A percentile compares a stretch with the other conserved stretches of the same genome.
phyloP scores from a whole-genome alignment of 2,113 vertebrate genomes.

The Coracopsis vasa region DNA sequence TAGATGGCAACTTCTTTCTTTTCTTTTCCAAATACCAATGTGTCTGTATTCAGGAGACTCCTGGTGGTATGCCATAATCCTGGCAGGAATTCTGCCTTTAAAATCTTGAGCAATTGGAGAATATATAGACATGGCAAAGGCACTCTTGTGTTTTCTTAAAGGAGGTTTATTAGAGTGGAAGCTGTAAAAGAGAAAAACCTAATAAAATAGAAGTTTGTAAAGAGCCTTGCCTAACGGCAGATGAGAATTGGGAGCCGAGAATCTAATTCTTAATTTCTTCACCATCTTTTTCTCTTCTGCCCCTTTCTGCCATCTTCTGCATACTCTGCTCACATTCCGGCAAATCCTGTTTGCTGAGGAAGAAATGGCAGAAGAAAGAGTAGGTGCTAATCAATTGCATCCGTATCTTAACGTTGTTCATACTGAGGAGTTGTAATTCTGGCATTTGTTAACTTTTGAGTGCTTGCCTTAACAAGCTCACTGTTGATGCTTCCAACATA shows the following conservation, averaged over 20 bases:
- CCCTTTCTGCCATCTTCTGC: neutral
- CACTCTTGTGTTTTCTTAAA: neutral
- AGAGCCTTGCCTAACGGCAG: neutral
- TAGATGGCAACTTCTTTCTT: neutral
- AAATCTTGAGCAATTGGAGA: neutral
- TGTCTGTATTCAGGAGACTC: neutral
- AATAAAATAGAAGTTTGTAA: neutral
- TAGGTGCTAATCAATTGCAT: neutral
- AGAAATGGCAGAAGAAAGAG: neutral
- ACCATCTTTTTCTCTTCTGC: neutral
- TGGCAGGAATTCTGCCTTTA: neutral
- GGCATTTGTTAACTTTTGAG: neutral
- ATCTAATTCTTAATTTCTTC: neutral
- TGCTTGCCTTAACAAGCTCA: neutral
- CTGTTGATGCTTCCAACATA: neutral
- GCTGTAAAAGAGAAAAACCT: neutral
- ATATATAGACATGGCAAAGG: neutral
- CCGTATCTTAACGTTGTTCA: neutral
- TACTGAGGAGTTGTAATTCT: neutral
- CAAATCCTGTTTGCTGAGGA: neutral
- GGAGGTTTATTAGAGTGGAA: neutral
- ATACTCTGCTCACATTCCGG: neutral
- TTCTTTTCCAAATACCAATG: neutral
- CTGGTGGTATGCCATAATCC: neutral
- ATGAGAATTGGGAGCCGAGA: neutral